A percentile compares a stretch with the other conserved stretches of the same genome.
phyloP scores from a whole-genome alignment of 2,888 invertebrate species.

The Diarsia brunnea region DNA sequence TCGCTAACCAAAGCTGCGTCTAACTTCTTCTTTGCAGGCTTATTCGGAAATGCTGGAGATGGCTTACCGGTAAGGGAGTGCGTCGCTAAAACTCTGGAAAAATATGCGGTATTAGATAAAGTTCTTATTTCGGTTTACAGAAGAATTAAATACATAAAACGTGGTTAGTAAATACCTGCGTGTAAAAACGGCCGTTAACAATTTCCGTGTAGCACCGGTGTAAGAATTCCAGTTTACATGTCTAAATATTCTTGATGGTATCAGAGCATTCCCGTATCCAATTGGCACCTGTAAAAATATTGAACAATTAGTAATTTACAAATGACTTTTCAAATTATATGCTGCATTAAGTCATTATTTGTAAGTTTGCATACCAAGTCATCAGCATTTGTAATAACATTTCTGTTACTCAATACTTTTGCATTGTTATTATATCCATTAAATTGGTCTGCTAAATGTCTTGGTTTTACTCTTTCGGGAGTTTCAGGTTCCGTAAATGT shows the following conservation, averaged over 20 bases:
- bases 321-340: background rate
- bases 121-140: background rate
- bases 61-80: slow-evolving; percentile 91
- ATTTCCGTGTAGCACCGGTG: slow-evolving; percentile 87
- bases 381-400: slow-evolving; percentile 48
- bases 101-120: background rate
- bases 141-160: background rate
- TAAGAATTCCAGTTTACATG: slow-evolving; percentile 88
- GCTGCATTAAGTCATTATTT: background rate
- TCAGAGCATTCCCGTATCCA: slow-evolving; percentile 73
- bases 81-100: slow-evolving; percentile 86
- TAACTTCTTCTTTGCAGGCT: slow-evolving; percentile 82
- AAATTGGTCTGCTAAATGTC: slow-evolving; percentile 31
- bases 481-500: slow-evolving; percentile 25
- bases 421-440: slow-evolving; percentile 25
- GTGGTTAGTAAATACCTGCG: slow-evolving; percentile 70
- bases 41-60: slow-evolving; percentile 87
- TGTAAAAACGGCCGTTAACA: slow-evolving; percentile 87
- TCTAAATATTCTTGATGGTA: slow-evolving; percentile 76
- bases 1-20: slow-evolving; percentile 87
- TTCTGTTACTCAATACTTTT: slow-evolving; percentile 57
- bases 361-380: slow-evolving; percentile 57
- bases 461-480: slow-evolving; percentile 27
- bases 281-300: slow-evolving; percentile 70
- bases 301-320: background rate